phyloP scores from a whole-genome alignment of 2,113 vertebrate species.

The Dipodomys stephensi region DNA sequence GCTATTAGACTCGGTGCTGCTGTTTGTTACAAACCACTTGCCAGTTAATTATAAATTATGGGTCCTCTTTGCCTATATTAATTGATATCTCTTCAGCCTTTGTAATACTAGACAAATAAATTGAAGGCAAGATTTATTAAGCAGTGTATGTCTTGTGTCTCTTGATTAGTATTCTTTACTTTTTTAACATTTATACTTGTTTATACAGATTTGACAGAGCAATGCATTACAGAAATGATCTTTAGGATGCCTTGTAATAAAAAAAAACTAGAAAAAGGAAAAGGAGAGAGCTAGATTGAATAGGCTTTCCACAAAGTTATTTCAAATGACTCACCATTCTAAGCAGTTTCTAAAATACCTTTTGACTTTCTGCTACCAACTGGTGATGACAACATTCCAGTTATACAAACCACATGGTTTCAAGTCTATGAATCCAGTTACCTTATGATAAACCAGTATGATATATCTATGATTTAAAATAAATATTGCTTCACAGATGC shows the following conservation, averaged over 20 bases:
- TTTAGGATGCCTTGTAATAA: conserved; percentile 81
- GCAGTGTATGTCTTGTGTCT: conserved; percentile 86
- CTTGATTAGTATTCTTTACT: conserved; percentile 90
- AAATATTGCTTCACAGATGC: not conserved
- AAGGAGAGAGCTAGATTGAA: conserved; percentile 76
- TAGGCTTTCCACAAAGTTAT: conserved; percentile 79
- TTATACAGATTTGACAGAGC: conserved; percentile 84
- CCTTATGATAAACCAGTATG: conserved; percentile 44
- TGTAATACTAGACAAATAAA: conserved; percentile 94
- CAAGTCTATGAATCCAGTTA: conserved; percentile 2
- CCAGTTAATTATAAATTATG: conserved; percentile 99
- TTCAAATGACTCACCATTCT: conserved; percentile 71
- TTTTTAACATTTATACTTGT: conserved; percentile 89
- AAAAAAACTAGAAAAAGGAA: not conserved
- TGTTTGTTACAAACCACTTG: conserved; percentile 96
- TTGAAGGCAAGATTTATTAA: conserved; percentile 96
- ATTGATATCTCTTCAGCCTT: conserved; percentile 96
- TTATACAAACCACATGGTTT: conserved; percentile 58
- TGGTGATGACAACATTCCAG: conserved; percentile 46
- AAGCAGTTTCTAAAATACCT: conserved; percentile 81
- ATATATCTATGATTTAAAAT: conserved; percentile 27
- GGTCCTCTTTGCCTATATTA: conserved; percentile 96
- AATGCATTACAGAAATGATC: conserved; percentile 84
- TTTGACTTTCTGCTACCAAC: conserved; percentile 72
- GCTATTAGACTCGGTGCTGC: conserved; percentile 95